Evolutionary conservation across 2,113 vertebrate species (phyloP), one percentile per base, ranked within the genome.

Genomic region (Gobiocypris rarus): DNA sequence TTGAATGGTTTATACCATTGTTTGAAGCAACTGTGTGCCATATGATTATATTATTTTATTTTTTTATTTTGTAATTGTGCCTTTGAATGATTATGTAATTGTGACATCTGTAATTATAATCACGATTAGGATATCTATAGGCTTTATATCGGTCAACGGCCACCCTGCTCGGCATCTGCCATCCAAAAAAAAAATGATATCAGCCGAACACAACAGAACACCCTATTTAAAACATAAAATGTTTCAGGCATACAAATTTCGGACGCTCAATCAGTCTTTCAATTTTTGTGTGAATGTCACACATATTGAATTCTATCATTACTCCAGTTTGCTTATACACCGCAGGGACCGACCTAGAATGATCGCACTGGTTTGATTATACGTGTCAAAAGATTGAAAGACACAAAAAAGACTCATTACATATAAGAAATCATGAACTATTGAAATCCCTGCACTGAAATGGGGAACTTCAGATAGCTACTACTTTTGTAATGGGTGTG

Each of bases 401-500:
- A 38, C 38, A 38, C 34, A 34, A 34, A 34, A 34, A 34, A 4
- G 34, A 43, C n/a, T 70, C n/a, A 69, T 41, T 45, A 24, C 65
- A 45, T n/a, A 48, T 5, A 7, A 45, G 41, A 73, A 45, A 45
- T 45, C 2, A 73, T 45, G 22, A 45, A 73, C 10, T 45, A 15
- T 9, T 43, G 19, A 71, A 45, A 24, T 73, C 13, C 9, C n/a
- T 5, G 13, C 3, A 9, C 15, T 26, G 34, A 61, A 78, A 78
- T 78, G 24, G 56, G 43, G 56, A 78, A 61, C 38, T 9, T 78
- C 4, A 13, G 14, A 65, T 14, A 75, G 73, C 24, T 54, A 41
- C 6, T 79, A 61, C 76, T 67, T 61, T 80, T 80, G 41, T 14
- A 8, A 52, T 52, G 26, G 45, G 45, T 70, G 48, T 52, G 63